These are phyloP conservation scores for Heliconius hortense DNA, from an alignment of 2,888 invertebrate genomes.

Conservation along the genomic window DNA sequence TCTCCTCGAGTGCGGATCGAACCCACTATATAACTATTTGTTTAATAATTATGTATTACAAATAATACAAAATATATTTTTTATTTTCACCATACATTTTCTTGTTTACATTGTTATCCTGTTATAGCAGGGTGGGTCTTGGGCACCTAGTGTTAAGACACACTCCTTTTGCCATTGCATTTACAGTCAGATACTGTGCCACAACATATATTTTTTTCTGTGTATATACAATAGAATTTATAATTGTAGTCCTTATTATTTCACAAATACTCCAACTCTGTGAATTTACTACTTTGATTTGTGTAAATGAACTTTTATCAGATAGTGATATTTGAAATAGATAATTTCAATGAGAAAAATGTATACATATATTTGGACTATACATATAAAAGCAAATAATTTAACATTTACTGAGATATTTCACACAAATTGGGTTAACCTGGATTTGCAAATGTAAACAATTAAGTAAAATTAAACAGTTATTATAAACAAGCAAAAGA, in stretches of 20 bases:
- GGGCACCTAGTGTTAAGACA: background rate
- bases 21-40: too few relatives aligned
- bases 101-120: background rate
- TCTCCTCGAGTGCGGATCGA: too few relatives aligned
- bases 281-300: background rate
- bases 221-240: background rate
- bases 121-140: background rate
- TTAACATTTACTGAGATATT: constrained; percentile 7
- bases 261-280: background rate
- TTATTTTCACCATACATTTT: background rate
- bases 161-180: background rate
- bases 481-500: background rate
- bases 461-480: background rate
- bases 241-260: background rate
- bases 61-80: background rate
- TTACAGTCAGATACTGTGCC: background rate
- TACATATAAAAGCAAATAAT: background rate
- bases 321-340: constrained; percentile 70
- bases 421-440: background rate
- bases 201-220: background rate
- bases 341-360: constrained; percentile 6
- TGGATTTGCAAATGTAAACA: background rate
- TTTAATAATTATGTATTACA: background rate
- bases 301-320: constrained; percentile 40
- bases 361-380: background rate